phyloP scores from a whole-genome alignment of 2,797 vertebrate species.

The Oryzias dopingdopingensis region DNA sequence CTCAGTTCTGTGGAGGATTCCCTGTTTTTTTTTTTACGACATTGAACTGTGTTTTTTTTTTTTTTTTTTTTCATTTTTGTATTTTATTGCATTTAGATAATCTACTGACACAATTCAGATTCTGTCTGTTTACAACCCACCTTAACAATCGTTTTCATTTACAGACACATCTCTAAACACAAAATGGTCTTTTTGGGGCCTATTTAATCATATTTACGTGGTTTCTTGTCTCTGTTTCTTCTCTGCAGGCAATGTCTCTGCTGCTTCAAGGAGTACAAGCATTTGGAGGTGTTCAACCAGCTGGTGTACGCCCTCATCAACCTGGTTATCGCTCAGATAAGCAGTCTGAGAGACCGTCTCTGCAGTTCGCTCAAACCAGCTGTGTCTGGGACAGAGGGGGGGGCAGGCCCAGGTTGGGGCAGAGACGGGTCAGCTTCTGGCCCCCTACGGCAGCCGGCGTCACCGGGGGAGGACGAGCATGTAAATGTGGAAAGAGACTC shows the following conservation, averaged over 20 bases:
- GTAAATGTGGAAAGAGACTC: constrained; percentile 90
- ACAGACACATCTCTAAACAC: too few species aligned
- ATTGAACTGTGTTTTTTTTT: too few species aligned
- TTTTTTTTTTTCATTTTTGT: too few species aligned
- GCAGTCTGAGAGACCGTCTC: constrained; percentile 92
- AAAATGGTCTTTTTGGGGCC: too few species aligned
- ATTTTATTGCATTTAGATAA: too few species aligned
- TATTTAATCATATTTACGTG: too few species aligned
- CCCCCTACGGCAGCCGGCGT: constrained; percentile 69
- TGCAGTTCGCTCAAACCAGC: constrained; percentile 65
- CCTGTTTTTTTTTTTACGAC: too few species aligned
- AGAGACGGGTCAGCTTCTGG: constrained; percentile 70
- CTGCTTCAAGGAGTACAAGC: constrained; percentile 99
- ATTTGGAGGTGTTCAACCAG: constrained; percentile 99
- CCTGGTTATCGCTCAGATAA: constrained; percentile 96
- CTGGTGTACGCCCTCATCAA: constrained; percentile 98
- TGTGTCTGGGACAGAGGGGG: constrained; percentile 76
- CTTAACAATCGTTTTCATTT: too few species aligned
- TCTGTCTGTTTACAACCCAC: too few species aligned
- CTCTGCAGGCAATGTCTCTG: constrained; percentile 93
- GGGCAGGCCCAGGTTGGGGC: constrained; percentile 77
- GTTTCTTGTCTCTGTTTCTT: background rate
- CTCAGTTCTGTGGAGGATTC: too few species aligned
- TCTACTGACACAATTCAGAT: too few species aligned
- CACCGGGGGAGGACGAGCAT: constrained; percentile 85